These are phyloP conservation scores for Epinotia ramella DNA, from an alignment of 2,888 invertebrate species.

Conservation along the genomic window DNA sequence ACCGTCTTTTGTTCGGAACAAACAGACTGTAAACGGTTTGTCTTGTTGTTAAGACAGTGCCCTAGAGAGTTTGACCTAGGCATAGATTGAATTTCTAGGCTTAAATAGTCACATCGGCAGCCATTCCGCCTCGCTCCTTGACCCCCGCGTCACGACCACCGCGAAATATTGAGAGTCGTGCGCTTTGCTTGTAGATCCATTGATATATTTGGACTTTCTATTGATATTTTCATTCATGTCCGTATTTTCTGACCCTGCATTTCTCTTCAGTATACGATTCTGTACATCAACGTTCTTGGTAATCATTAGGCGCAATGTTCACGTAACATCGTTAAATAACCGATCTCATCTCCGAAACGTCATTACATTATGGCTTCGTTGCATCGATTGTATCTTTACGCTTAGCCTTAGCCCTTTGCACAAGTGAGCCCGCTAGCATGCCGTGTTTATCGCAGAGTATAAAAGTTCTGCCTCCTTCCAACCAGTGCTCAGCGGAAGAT, in stretches of 20 bases:
- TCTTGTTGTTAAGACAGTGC: constrained; percentile 53
- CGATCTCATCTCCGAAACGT: constrained; percentile 31
- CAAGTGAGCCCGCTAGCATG: constrained; percentile 19
- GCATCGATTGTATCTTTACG: constrained; percentile 27
- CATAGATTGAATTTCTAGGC: constrained; percentile 69
- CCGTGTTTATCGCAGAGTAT: constrained; percentile 2
- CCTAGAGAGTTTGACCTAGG: constrained; percentile 77
- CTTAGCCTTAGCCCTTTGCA: constrained; percentile 32
- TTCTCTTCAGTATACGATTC: constrained; percentile 3
- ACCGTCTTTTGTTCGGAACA: constrained; percentile 53
- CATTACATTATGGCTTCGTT: constrained; percentile 27
- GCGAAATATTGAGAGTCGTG: constrained; percentile 71
- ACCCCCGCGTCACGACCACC: constrained; percentile 72
- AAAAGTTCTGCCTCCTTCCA: constrained; percentile 2
- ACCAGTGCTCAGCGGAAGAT: not conserved
- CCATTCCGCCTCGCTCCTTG: constrained; percentile 67
- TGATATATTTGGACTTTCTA: constrained; percentile 46
- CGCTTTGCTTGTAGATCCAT: constrained; percentile 55
- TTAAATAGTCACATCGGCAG: constrained; percentile 65
- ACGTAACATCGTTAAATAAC: constrained; percentile 29
- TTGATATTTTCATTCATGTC: constrained; percentile 42
- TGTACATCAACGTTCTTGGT: not conserved
- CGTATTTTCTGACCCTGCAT: constrained; percentile 19
- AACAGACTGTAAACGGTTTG: constrained; percentile 52
- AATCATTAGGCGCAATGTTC: constrained; percentile 17